Percentiles rank a stretch among this genome's conserved stretches.
Conservation (phyloP, 2,888 invertebrate species). For the Erebia palarica region DNA sequence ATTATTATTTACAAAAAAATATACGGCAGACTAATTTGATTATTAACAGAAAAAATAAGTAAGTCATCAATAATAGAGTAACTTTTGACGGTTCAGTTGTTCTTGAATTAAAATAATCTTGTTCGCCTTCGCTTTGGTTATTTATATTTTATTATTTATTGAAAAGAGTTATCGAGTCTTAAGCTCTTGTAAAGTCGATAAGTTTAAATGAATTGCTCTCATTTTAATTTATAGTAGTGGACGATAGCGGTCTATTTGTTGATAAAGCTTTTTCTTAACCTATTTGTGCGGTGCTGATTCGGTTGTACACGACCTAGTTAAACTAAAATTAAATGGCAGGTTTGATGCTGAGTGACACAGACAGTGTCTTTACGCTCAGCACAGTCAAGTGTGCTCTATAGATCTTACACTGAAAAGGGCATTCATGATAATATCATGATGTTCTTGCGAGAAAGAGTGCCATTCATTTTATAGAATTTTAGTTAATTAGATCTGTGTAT, state of each 20-base stretch:
- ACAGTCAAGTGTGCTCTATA: no score
- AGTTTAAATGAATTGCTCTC: constrained; percentile 63
- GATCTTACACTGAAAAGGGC: no score
- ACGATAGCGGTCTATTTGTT: constrained; percentile 29
- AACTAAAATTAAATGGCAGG: neutral
- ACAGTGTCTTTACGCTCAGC: no score
- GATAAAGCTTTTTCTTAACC: neutral
- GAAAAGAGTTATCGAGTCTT: neutral
- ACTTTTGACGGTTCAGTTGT: neutral
- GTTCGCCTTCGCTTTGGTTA: constrained; percentile 10
- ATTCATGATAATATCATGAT: no score
- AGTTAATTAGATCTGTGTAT: constrained; percentile 1
- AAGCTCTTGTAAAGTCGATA: constrained; percentile 34
- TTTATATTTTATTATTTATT: constrained; percentile 16
- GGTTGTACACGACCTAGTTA: neutral
- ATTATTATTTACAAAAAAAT: neutral
- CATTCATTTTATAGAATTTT: neutral
- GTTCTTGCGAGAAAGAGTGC: neutral
- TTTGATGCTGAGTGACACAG: no score
- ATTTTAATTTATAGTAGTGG: constrained; percentile 44
- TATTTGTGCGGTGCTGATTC: neutral
- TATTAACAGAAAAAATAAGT: neutral
- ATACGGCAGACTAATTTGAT: neutral
- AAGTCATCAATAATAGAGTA: neutral
- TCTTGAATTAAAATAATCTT: constrained; percentile 1